Conservation (phyloP, 2,797 vertebrate species). For the Arnoldichthys spilopterus region DNA sequence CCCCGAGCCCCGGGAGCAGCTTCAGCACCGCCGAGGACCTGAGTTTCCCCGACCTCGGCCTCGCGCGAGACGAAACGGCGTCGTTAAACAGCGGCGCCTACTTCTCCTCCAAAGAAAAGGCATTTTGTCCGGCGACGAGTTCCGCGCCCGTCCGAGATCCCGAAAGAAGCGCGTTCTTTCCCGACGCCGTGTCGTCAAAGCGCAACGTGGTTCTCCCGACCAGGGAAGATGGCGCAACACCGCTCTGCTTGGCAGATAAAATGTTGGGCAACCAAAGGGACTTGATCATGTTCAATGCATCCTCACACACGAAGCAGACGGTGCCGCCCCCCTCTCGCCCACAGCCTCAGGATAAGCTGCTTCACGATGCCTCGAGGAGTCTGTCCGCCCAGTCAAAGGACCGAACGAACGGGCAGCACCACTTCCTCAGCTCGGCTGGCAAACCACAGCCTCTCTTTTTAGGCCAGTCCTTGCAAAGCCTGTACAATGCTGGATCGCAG, state of each 20-base stretch:
- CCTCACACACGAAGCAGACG: slow-evolving; percentile 37
- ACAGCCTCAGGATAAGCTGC: slow-evolving; percentile 63
- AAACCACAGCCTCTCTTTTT: slow-evolving; percentile 67
- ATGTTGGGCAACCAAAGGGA: slow-evolving; percentile 51
- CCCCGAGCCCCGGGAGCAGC: slow-evolving; percentile 79
- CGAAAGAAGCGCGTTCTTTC: slow-evolving; percentile 58
- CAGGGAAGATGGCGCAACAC: slow-evolving; percentile 67
- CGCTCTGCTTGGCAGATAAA: slow-evolving; percentile 41
- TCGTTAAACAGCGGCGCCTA: slow-evolving; percentile 67
- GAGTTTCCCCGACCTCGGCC: slow-evolving; percentile 75
- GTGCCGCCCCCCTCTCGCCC: slow-evolving; percentile 24
- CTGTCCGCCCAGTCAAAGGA: slow-evolving; percentile 64
- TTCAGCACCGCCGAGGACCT: slow-evolving; percentile 77
- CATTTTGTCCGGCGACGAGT: slow-evolving; percentile 58
- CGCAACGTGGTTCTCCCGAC: slow-evolving; percentile 60
- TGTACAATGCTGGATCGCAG: slow-evolving; percentile 61
- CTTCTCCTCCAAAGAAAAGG: slow-evolving; percentile 70
- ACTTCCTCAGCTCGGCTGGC: slow-evolving; percentile 66
- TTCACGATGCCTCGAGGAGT: slow-evolving; percentile 57
- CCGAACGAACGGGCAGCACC: slow-evolving; percentile 72
- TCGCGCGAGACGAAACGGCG: slow-evolving; percentile 71
- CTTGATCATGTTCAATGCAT: slow-evolving; percentile 44
- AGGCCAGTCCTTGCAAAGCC: slow-evolving; percentile 62
- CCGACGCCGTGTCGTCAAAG: slow-evolving; percentile 67
- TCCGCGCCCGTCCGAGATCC: slow-evolving; percentile 62